A percentile compares a stretch with the other conserved stretches of the same genome.
Evolutionary conservation across 2,797 vertebrate species (phyloP).

Genomic region (Hephaestus fuliginosus): DNA sequence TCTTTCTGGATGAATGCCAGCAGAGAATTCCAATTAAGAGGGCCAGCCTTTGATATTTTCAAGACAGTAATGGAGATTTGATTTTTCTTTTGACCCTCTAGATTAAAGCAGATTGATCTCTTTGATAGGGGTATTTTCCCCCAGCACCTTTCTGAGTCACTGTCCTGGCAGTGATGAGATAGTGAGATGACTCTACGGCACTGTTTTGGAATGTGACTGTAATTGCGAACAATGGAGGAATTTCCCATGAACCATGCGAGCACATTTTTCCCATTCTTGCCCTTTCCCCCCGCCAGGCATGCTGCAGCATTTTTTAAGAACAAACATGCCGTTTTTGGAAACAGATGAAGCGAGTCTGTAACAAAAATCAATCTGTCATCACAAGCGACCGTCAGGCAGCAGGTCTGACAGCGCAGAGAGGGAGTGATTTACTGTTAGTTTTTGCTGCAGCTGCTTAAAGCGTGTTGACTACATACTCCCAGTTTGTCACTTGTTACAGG

Average conservation of each 20-base stretch:
- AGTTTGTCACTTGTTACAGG: conserved; percentile 38
- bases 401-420: conserved; percentile 21
- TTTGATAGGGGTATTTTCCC: conserved; percentile 44
- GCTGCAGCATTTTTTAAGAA: conserved; percentile 58
- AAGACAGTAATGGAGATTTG: conserved; percentile 40
- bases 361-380: conserved; percentile 49
- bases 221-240: conserved; percentile 73
- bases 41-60: conserved; percentile 49
- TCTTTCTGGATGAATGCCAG: conserved; percentile 39
- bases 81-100: conserved; percentile 39
- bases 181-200: conserved; percentile 30
- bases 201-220: conserved; percentile 72
- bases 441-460: conserved; percentile 51
- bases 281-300: conserved; percentile 27
- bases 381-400: conserved; percentile 29
- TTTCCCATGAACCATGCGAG: conserved; percentile 68
- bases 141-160: conserved; percentile 25
- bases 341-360: conserved; percentile 42
- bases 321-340: conserved; percentile 68
- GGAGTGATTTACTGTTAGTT: conserved; percentile 53
- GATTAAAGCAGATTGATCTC: conserved; percentile 54
- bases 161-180: conserved; percentile 42
- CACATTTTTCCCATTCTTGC: conserved; percentile 74
- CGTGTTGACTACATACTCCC: conserved; percentile 31
- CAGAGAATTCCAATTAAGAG: conserved; percentile 50